Conservation (phyloP, 2,888 invertebrate genomes). For the Orchesella flavescens region DNA sequence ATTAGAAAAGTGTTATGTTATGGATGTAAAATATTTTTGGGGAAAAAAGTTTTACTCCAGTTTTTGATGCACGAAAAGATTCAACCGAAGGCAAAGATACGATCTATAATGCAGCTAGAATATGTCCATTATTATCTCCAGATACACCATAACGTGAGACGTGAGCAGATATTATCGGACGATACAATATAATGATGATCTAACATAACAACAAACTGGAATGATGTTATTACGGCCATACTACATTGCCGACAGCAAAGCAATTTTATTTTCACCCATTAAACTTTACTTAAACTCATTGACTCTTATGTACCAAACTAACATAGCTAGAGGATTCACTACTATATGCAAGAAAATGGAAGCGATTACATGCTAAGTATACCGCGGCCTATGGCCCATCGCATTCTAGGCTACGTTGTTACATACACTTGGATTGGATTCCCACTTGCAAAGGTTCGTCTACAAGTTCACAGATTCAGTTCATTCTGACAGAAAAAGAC, state of each 20-base stretch:
- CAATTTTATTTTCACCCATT: constrained; percentile 29
- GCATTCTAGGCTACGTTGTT: too few species aligned
- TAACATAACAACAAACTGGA: constrained; percentile 27
- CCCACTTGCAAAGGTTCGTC: too few species aligned
- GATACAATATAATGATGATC: constrained; percentile 23
- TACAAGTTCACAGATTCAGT: too few species aligned
- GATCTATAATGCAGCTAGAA: too few species aligned
- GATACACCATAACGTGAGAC: background rate
- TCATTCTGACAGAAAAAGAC: background rate
- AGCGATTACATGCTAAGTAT: too few species aligned
- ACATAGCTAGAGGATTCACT: background rate
- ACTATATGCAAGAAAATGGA: too few species aligned
- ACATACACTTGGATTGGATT: too few species aligned
- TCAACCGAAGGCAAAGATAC: too few species aligned
- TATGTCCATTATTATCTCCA: background rate
- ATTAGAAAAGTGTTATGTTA: background rate
- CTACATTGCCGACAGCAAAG: background rate
- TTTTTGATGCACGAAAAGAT: too few species aligned
- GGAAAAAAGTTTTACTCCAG: too few species aligned
- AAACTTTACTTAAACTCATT: constrained; percentile 33
- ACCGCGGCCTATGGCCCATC: too few species aligned
- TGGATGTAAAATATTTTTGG: too few species aligned
- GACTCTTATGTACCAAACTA: background rate
- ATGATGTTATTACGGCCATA: constrained; percentile 8
- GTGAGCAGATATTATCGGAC: background rate